Evolutionary conservation across 2,113 vertebrate species (phyloP).

Genomic region (Oceanodroma tethys): DNA sequence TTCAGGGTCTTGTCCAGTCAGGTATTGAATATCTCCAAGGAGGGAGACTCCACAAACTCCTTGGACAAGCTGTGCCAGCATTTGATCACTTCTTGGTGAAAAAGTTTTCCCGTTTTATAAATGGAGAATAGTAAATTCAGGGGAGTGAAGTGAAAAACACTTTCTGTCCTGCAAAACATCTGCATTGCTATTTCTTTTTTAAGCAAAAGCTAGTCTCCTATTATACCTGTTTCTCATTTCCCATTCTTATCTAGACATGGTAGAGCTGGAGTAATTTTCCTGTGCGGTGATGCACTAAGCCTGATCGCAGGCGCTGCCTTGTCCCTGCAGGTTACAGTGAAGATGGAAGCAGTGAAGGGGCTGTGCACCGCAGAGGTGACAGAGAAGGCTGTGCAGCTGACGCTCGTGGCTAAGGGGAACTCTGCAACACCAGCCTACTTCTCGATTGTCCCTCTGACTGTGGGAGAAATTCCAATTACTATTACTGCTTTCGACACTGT

Average conservation of each 20-base stretch:
- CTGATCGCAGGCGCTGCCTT: background rate
- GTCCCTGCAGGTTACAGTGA: background rate
- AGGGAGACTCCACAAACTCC: background rate
- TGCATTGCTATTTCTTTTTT: background rate
- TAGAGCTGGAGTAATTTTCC: background rate
- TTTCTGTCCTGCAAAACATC: background rate
- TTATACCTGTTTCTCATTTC: background rate
- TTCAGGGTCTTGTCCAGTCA: background rate
- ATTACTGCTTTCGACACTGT: conserved; percentile 14
- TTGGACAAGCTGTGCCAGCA: background rate
- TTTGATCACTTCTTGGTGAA: background rate
- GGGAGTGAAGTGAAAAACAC: background rate
- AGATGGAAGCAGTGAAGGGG: background rate
- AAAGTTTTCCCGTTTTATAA: background rate
- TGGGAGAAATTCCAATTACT: conserved; percentile 64
- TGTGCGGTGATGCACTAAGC: background rate
- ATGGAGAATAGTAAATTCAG: background rate
- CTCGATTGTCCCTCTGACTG: conserved; percentile 59
- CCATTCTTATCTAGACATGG: background rate
- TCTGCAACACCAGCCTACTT: conserved; percentile 70
- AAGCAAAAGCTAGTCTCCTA: background rate
- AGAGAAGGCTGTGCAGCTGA: background rate
- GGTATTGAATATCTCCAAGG: background rate
- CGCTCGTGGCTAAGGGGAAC: conserved; percentile 43
- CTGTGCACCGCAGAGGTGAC: background rate